These are phyloP conservation scores for Molanna angustata DNA, from an alignment of 2,888 invertebrate species.

Conservation along the genomic window DNA sequence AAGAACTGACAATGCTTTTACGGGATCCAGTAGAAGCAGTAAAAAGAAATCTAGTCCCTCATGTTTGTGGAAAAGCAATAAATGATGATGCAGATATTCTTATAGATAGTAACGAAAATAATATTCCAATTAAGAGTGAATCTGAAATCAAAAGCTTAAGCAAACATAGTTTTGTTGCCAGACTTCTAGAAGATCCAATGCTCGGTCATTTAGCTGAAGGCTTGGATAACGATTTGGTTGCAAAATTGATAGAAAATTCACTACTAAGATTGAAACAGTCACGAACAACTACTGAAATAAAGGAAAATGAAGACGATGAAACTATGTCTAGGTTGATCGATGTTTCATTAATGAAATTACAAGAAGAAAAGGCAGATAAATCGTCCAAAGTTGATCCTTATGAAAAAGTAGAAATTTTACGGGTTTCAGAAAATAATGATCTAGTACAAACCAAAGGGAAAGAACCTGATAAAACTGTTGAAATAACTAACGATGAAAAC, in stretches of 20 bases:
- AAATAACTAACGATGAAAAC: constrained; percentile 30
- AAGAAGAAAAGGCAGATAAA: constrained; percentile 40
- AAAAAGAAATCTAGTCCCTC: constrained; percentile 69
- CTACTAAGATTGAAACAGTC: constrained; percentile 56
- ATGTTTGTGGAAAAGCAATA: constrained; percentile 67
- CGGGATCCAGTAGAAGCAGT: constrained; percentile 76
- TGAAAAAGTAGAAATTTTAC: constrained; percentile 38
- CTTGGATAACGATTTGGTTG: constrained; percentile 59
- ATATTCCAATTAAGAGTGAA: constrained; percentile 32
- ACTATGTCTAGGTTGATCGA: constrained; percentile 46
- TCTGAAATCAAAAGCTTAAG: constrained; percentile 38
- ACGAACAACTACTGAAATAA: constrained; percentile 40
- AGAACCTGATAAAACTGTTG: constrained; percentile 28
- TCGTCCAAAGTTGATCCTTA: constrained; percentile 16
- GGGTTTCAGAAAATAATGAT: constrained; percentile 40
- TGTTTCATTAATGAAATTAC: constrained; percentile 42
- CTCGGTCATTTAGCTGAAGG: constrained; percentile 62
- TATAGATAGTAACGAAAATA: constrained; percentile 19
- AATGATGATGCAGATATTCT: constrained; percentile 38
- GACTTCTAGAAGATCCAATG: constrained; percentile 63
- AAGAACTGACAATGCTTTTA: constrained; percentile 57
- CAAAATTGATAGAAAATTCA: constrained; percentile 65
- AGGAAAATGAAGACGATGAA: constrained; percentile 46
- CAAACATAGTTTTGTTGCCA: constrained; percentile 54
- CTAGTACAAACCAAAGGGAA: constrained; percentile 36